A percentile compares a stretch with the other conserved stretches of the same genome.
Evolutionary conservation across 1,140 invertebrate genomes (phyloP).

Genomic region (Drosophila pectinifera): DNA sequence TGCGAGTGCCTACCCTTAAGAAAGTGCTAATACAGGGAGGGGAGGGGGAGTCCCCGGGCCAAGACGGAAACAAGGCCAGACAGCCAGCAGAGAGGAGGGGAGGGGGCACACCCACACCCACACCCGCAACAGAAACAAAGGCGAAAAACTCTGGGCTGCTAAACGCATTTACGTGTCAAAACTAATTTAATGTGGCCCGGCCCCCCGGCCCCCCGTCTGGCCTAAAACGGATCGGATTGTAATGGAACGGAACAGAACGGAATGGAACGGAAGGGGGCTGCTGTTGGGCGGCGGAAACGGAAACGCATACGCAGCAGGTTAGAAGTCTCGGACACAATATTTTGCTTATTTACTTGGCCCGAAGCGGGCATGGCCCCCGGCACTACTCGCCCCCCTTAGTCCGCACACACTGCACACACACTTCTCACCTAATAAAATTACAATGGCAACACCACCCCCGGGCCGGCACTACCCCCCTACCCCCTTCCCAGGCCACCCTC

Average conservation of each 20-base stretch:
- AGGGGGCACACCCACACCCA: no score
- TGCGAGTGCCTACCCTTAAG: constrained; percentile 21
- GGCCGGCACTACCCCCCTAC: constrained; percentile 10
- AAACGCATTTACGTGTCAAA: constrained; percentile 82
- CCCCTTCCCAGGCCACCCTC: constrained; percentile 32
- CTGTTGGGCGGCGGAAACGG: constrained; percentile 17
- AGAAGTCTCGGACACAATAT: constrained; percentile 52
- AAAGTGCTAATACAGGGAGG: not conserved
- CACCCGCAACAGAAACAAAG: constrained; percentile 6
- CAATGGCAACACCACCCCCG: constrained; percentile 62
- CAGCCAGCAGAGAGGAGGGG: constrained; percentile 17
- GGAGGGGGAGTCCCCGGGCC: not conserved
- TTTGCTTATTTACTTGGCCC: constrained; percentile 67
- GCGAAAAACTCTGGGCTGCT: constrained; percentile 40
- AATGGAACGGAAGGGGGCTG: constrained; percentile 4
- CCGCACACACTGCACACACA: constrained; percentile 19
- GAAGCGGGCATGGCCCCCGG: not conserved
- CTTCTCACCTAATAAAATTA: constrained; percentile 82
- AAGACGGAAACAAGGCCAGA: constrained; percentile 23
- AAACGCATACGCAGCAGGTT: constrained; percentile 59
- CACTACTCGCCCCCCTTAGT: constrained; percentile 3
- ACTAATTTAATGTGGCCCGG: constrained; percentile 73
- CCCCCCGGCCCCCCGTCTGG: not conserved
- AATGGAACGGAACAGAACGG: constrained; percentile 27
- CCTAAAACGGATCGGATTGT: constrained; percentile 15